Conservation (phyloP, 1,140 invertebrate genomes). For the Drosophila athabasca region DNA sequence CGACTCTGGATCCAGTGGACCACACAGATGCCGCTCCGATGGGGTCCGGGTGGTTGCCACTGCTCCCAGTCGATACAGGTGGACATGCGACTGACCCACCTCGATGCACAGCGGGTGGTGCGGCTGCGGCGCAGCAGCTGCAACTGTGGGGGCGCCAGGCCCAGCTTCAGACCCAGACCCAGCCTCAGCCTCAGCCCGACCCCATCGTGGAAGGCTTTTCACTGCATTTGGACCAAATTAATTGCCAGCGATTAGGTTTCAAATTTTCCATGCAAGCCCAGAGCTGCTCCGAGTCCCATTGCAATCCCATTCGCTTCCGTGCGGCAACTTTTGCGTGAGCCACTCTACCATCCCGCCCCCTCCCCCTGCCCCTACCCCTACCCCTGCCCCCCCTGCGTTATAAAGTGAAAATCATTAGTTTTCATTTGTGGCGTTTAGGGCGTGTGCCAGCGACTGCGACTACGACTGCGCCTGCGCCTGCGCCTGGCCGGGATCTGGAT, state of each 20-base stretch:
- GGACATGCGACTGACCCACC: slow-evolving; percentile 78
- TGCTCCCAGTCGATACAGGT: slow-evolving; percentile 70
- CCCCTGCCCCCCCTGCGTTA: slow-evolving; percentile 16
- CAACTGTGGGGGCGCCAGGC: slow-evolving; percentile 56
- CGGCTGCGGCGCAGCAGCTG: slow-evolving; percentile 35
- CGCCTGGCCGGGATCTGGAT: slow-evolving; percentile 4
- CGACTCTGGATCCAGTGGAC: slow-evolving; percentile 30
- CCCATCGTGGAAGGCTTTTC: slow-evolving; percentile 34
- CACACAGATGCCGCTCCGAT: slow-evolving; percentile 48
- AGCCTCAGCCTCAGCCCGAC: slow-evolving; percentile 6
- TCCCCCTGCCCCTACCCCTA: not conserved
- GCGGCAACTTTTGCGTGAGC: slow-evolving; percentile 70
- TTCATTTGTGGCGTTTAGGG: slow-evolving; percentile 78
- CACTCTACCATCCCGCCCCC: not conserved
- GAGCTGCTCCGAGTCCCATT: slow-evolving; percentile 8
- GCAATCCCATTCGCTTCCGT: slow-evolving; percentile 64
- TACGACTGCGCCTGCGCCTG: slow-evolving; percentile 2
- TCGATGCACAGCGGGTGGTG: slow-evolving; percentile 66
- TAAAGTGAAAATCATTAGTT: slow-evolving; percentile 79
- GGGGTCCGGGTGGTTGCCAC: slow-evolving; percentile 33
- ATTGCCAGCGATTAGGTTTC: slow-evolving; percentile 82
- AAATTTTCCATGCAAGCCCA: slow-evolving; percentile 78
- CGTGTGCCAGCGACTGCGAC: slow-evolving; percentile 44
- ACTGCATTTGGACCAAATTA: slow-evolving; percentile 72
- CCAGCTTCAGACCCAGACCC: slow-evolving; percentile 31